Evolutionary conservation across 2,113 vertebrate genomes (phyloP).

Genomic region (Ageneiosus marmoratus): DNA sequence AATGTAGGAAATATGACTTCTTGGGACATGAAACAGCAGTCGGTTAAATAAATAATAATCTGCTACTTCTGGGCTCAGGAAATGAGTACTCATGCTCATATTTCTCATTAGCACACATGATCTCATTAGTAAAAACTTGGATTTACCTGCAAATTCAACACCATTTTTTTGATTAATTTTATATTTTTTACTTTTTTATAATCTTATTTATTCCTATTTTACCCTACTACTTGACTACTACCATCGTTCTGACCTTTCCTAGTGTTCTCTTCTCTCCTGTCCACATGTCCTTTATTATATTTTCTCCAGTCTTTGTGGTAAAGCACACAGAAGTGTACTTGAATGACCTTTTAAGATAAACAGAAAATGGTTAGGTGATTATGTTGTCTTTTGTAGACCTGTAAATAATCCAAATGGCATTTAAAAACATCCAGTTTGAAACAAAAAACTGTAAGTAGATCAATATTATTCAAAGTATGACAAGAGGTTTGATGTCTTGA

Average conservation of each 20-base stretch:
- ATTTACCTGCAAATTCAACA: neutral
- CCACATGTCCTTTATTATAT: neutral
- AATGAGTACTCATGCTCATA: constrained; percentile 37
- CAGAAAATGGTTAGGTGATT: neutral
- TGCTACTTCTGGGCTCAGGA: constrained; percentile 35
- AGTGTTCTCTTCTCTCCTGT: neutral
- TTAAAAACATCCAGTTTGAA: neutral
- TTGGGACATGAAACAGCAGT: constrained; percentile 50
- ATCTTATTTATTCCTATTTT: neutral
- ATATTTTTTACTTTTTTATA: neutral
- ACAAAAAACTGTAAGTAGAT: neutral
- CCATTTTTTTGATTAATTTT: neutral
- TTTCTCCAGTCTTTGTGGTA: neutral
- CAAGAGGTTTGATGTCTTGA: neutral
- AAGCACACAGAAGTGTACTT: neutral
- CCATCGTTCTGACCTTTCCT: neutral
- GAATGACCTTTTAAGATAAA: neutral
- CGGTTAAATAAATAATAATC: constrained; percentile 68
- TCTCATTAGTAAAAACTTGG: neutral
- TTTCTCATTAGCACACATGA: constrained; percentile 11
- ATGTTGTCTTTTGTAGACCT: neutral
- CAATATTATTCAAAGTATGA: neutral
- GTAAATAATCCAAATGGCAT: neutral
- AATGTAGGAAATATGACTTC: constrained; percentile 68
- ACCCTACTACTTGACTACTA: neutral